phyloP scores from a whole-genome alignment of 2,888 invertebrate genomes.

The Parelbella ahira region DNA sequence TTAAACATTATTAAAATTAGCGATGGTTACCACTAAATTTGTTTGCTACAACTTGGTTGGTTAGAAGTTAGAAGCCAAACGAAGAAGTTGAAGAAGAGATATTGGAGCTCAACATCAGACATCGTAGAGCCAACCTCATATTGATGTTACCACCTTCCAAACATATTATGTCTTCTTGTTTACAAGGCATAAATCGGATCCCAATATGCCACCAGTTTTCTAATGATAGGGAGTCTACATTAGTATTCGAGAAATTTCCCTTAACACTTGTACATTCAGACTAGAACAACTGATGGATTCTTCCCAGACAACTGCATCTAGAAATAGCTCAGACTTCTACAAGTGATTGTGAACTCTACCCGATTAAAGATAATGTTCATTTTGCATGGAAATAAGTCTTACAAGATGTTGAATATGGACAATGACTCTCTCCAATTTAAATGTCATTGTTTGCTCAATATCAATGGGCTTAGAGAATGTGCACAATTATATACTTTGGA shows the following conservation, averaged over 20 bases:
- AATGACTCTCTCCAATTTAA: constrained; percentile 58
- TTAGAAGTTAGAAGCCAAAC: too few relatives aligned
- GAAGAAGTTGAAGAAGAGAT: too few relatives aligned
- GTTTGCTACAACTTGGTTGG: too few relatives aligned
- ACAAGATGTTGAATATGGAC: constrained; percentile 42
- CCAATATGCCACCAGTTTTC: constrained; percentile 12
- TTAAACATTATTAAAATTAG: too few relatives aligned
- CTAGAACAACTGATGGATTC: constrained; percentile 31
- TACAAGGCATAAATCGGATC: constrained; percentile 6
- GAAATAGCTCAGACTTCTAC: constrained; percentile 27
- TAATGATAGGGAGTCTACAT: constrained; percentile 18
- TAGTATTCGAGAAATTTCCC: constrained; percentile 43
- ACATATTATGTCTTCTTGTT: too few relatives aligned
- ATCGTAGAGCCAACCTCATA: too few relatives aligned
- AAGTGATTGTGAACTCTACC: constrained; percentile 1
- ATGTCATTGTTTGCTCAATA: constrained; percentile 47
- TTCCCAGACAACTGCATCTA: constrained; percentile 35
- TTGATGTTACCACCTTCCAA: too few relatives aligned
- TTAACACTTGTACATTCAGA: constrained; percentile 47
- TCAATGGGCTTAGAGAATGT: constrained; percentile 34
- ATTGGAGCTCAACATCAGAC: too few relatives aligned
- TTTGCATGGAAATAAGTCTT: constrained; percentile 24
- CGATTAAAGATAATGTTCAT: constrained; percentile 24
- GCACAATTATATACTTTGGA: too few relatives aligned
- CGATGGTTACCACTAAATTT: too few relatives aligned